These are phyloP conservation scores for Enteromius paludinosus DNA, from an alignment of 2,797 vertebrate species.

Conservation along the genomic window DNA sequence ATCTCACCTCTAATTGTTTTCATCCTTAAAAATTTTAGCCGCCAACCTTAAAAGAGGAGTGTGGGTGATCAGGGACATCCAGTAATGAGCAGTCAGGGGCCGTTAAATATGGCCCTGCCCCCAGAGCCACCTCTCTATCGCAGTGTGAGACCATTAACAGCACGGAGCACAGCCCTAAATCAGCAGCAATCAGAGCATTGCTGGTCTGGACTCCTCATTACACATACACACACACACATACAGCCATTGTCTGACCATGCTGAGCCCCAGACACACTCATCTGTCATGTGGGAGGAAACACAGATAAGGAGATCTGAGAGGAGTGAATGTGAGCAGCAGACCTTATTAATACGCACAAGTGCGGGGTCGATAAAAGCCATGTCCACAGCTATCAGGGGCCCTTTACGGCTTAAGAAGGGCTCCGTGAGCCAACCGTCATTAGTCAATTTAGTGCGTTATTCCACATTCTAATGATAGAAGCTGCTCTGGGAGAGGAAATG, in stretches of 20 bases:
- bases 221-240: constrained; percentile 51
- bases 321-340: constrained; percentile 50
- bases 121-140: constrained; percentile 56
- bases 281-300: constrained; percentile 60
- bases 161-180: constrained; percentile 59
- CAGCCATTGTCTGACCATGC: constrained; percentile 62
- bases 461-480: constrained; percentile 45
- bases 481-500: constrained; percentile 32
- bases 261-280: constrained; percentile 57
- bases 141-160: constrained; percentile 59
- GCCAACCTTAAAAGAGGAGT: constrained; percentile 43
- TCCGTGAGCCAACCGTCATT: constrained; percentile 57
- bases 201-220: constrained; percentile 58
- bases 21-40: constrained; percentile 38
- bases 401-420: constrained; percentile 58
- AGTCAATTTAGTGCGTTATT: constrained; percentile 46
- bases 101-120: constrained; percentile 60
- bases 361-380: constrained; percentile 62
- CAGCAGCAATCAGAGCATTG: constrained; percentile 58
- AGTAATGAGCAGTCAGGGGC: constrained; percentile 59
- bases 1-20: constrained; percentile 58
- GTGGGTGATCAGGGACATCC: constrained; percentile 54
- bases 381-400: constrained; percentile 57
- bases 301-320: constrained; percentile 61
- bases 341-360: constrained; percentile 62